Base-by-base conservation (phyloP, 1,140 invertebrate genomes). In the Drosophila kanapiae region DNA sequence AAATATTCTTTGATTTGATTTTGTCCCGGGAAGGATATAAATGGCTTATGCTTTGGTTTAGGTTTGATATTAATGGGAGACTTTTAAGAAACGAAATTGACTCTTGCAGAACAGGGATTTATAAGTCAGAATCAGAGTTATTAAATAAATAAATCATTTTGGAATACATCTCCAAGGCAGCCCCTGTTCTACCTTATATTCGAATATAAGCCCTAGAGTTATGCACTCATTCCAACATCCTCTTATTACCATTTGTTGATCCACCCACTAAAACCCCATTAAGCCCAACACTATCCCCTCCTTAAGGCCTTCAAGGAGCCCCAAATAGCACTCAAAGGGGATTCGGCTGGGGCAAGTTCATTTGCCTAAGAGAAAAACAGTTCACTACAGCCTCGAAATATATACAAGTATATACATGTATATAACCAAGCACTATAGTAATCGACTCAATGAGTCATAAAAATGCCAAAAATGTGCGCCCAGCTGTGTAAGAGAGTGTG, bases 401-500 rank as follows among this genome's bases (percentile, higher is more conserved):
- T 68, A 57, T 75, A 42, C 29, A 38, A 27, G 13, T 14, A 5
- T 27, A 42, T 69, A 5, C 18, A 42, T 69, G 61, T 40, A 71
- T 65, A 69, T 58, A n/a, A n/a, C 63, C 65, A 29, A 45, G 43
- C 80, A 84, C 85, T 88, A 71, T 75, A 80, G 77, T 84, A 90
- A 84, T 88, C 85, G 85, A 88, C 68, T 80, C 84, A 88, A 88
- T 88, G 84, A 88, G 72, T 88, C 85, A 90, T 88, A 88, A 88
- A 88, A 88, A 88, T 88, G 84, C 84, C 85, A 90, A 88, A 88
- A 84, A 88, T 87, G 77, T 88, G 85, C 85, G 77, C 80, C 65
- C 77, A 88, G 47, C 65, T 84, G 77, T 61, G 69, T 63, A 27
- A 27, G 14, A 10, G 61, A 47, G 59, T 23, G 23, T 23, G 23